Base-by-base conservation (phyloP, 2,888 invertebrate species). In the Suillia variegata region DNA sequence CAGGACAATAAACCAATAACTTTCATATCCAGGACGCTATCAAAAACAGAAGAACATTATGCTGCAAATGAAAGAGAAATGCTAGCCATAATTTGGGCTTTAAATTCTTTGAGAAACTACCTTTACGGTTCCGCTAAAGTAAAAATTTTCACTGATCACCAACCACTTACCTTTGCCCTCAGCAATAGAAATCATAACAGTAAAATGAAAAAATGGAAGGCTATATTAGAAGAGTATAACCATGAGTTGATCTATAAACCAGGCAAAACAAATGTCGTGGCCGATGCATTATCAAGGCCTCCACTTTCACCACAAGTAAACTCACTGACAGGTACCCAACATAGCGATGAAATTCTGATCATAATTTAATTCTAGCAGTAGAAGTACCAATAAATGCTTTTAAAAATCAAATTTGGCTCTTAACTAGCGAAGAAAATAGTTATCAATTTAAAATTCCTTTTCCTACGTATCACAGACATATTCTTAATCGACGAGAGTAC, bases 201-300 rank as follows among this genome's bases (percentile, higher is more conserved):
- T 12, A 60, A 64, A 20, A 58, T 58, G 54, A 62, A 62, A 42
- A 22, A 58, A 21, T 62, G 58, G 61, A 58, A 61, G 15, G 47
- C 52, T 10, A 33, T 59, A 17, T 42, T 66, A 5, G 62, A 63
- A 13, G 58, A 61, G 22, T 63, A 62, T 26, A 56, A 58, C 24
- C 18, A 56, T 15, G 52, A 62, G 50, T 22, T 82, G 1, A 63
- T 69, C 17, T 82, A 83, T 59, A 68, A 72, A 2, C 78, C 76
- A 38, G 62, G 58, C n/a, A 34, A 47, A 22, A 58, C 61, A 2
- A 79, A 82, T 63, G 64, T 70, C 13, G 63, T 78, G 2, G 61
- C 67, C 34, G 64, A 63, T 51, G 45, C 53, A 8, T 31, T 64
- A 2, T 63, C 62, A 18, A 53, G 58, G 24, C 18, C 42, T 18